A percentile compares a stretch with the other conserved stretches of the same genome.
phyloP scores from a whole-genome alignment of 2,888 invertebrate genomes.

The Apodemia duryi region DNA sequence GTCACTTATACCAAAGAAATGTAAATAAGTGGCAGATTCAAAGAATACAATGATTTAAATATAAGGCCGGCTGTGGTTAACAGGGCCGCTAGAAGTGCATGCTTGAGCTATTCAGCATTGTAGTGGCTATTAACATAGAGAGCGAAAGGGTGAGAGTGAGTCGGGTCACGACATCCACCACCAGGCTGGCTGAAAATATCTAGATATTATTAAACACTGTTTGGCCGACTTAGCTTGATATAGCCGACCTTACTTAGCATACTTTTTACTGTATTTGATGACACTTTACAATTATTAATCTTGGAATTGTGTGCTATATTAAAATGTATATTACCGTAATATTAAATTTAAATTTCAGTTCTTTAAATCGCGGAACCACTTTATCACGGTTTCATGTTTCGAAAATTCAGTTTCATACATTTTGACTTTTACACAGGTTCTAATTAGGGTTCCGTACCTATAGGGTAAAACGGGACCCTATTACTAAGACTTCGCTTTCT shows the following conservation, averaged over 20 bases:
- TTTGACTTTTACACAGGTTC: too few relatives aligned
- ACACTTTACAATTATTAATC: neutral
- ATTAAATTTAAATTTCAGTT: too few relatives aligned
- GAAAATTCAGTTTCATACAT: too few relatives aligned
- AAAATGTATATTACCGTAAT: too few relatives aligned
- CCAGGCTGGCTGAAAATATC: conserved; percentile 28
- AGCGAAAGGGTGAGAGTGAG: conserved; percentile 54
- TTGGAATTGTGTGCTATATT: neutral
- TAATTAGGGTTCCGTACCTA: too few relatives aligned
- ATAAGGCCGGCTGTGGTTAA: conserved; percentile 27
- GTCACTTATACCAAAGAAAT: neutral
- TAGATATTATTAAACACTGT: conserved; percentile 17
- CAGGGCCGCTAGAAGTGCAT: conserved; percentile 43
- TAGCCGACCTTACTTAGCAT: neutral
- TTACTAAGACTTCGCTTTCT: too few relatives aligned
- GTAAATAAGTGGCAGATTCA: conserved; percentile 1
- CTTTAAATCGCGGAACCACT: too few relatives aligned
- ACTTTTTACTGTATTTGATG: too few relatives aligned
- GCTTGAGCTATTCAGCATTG: conserved; percentile 63
- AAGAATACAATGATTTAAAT: conserved; percentile 2
- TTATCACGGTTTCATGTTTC: too few relatives aligned
- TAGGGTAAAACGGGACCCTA: too few relatives aligned
- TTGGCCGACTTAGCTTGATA: neutral
- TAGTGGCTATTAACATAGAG: conserved; percentile 57
- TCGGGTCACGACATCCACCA: conserved; percentile 54